Conservation (phyloP, 2,113 vertebrate genomes). For the Talpa occidentalis region DNA sequence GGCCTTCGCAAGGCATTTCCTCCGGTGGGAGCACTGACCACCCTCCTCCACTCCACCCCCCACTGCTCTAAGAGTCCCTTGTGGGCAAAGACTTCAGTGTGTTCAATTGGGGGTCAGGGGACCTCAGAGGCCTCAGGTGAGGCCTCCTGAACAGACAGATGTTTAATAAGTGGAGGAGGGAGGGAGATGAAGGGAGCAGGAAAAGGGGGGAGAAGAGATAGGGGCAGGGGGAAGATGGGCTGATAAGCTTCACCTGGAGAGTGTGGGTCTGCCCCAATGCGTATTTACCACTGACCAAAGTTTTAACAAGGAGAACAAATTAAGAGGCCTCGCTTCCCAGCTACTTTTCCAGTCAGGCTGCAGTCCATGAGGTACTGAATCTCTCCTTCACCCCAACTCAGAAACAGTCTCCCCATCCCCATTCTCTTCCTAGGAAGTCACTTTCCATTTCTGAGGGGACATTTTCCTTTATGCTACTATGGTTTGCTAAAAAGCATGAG, state of each 20-base stretch:
- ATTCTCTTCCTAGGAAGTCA: no score
- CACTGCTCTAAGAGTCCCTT: rapidly evolving
- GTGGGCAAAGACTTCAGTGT: background rate
- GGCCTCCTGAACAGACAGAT: background rate
- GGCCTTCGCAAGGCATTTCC: background rate
- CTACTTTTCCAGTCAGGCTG: no score
- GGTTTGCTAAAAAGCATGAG: no score
- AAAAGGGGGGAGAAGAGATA: no score
- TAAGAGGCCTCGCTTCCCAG: no score
- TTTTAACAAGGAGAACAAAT: background rate
- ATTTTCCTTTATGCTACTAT: no score
- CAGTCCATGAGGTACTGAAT: no score
- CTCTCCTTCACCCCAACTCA: no score
- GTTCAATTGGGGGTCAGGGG: background rate
- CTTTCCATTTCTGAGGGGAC: no score
- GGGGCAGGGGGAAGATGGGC: rapidly evolving
- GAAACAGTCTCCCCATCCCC: no score
- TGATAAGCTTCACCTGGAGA: no score
- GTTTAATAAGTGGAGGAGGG: background rate
- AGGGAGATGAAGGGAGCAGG: rapidly evolving
- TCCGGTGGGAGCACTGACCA: background rate
- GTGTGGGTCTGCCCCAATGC: background rate
- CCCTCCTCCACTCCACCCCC: background rate
- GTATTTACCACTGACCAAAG: background rate
- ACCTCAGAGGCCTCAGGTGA: background rate